Conservation (phyloP, 2,888 invertebrate species). For the Ophonus ardosiacus region DNA sequence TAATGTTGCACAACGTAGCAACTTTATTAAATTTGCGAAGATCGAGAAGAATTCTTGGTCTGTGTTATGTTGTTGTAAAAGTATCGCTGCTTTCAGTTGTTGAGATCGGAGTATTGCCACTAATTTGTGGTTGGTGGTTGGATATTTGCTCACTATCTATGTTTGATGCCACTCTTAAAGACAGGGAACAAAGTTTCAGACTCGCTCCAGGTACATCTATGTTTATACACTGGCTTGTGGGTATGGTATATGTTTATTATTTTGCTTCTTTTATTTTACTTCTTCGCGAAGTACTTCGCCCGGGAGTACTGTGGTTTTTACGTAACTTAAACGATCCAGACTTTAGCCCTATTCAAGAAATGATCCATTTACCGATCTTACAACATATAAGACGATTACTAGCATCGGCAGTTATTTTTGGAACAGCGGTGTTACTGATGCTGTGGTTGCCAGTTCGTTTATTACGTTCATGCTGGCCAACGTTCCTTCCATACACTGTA, state of each 20-base stretch:
- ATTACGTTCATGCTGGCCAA: conserved; percentile 87
- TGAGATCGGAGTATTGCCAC: conserved; percentile 97
- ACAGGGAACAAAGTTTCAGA: conserved; percentile 91
- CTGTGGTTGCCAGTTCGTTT: conserved; percentile 96
- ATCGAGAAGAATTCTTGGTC: conserved; percentile 90
- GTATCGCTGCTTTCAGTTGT: conserved; percentile 97
- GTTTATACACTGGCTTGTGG: conserved; percentile 99
- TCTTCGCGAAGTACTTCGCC: conserved; percentile 94
- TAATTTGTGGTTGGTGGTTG: conserved; percentile 99
- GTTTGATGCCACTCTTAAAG: conserved; percentile 93
- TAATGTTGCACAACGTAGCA: conserved; percentile 90
- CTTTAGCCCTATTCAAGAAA: conserved; percentile 99
- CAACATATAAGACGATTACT: conserved; percentile 93
- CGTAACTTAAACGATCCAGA: conserved; percentile 99
- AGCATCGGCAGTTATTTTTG: conserved; percentile 96
- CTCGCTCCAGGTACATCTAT: conserved; percentile 97
- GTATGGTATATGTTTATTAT: conserved; percentile 99
- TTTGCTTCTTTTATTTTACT: conserved; percentile 97
- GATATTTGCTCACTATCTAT: conserved; percentile 97
- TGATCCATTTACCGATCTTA: conserved; percentile 97
- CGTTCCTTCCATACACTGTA: conserved; percentile 96
- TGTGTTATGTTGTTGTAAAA: conserved; percentile 93
- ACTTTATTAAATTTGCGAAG: conserved; percentile 88
- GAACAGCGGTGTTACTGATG: conserved; percentile 96
- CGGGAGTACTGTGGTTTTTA: conserved; percentile 98